Evolutionary conservation across 2,113 vertebrate species (phyloP).

Genomic region (Naja naja): DNA sequence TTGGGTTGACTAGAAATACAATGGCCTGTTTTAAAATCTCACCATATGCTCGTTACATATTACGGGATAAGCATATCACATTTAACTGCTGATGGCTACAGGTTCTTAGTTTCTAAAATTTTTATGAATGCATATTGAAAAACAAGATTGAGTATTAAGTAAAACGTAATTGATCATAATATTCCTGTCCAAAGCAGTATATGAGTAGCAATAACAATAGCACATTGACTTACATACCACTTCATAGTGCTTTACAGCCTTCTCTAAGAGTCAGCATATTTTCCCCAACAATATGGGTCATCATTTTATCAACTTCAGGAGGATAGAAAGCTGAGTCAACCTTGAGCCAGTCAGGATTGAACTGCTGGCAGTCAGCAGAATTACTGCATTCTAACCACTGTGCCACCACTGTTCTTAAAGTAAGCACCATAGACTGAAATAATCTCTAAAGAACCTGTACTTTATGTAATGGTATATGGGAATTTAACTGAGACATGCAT

Average conservation of each 20-base stretch:
- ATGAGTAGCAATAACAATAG: too few relatives aligned
- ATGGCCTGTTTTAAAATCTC: not conserved
- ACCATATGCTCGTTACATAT: not conserved
- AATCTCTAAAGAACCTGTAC: not conserved
- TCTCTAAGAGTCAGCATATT: too few relatives aligned
- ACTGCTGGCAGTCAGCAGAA: too few relatives aligned
- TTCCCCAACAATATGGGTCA: too few relatives aligned
- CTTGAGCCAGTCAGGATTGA: too few relatives aligned
- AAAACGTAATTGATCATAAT: not conserved
- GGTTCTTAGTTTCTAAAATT: not conserved
- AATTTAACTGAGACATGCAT: not conserved
- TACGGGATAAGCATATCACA: not conserved
- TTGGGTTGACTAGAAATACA: not conserved
- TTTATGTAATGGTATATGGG: not conserved
- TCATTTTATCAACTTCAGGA: too few relatives aligned
- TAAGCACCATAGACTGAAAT: not conserved
- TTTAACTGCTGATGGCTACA: not conserved
- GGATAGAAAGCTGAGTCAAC: too few relatives aligned
- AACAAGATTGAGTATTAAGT: not conserved
- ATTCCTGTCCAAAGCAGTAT: not conserved
- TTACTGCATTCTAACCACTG: too few relatives aligned
- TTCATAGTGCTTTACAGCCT: too few relatives aligned
- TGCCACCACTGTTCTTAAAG: too few relatives aligned
- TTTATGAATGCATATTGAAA: not conserved
- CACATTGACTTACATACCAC: too few relatives aligned